Base-by-base conservation (phyloP, 2,113 vertebrate species). In the Nipponia nippon region DNA sequence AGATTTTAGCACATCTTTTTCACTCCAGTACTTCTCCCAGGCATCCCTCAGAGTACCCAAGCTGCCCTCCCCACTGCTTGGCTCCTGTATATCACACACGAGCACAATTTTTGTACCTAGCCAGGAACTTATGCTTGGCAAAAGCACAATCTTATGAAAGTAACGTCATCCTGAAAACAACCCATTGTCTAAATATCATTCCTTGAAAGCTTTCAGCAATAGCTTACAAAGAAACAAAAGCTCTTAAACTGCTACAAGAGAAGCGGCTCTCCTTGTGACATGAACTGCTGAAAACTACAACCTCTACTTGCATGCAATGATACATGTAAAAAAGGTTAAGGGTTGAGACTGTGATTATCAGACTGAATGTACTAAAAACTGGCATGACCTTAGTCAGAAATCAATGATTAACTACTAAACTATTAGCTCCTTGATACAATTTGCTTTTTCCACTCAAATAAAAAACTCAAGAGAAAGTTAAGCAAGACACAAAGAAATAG, bases 371-470 rank as follows among this genome's bases (percentile, higher is more conserved):
- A 42, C 21, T 47, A 36, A 94, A 85, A 77, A 5, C 11, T 26
- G 8, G 10, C 4, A 1, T 18, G 65, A 79, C 46, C 38, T 67
- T 13, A 63, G 18, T 19, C 79, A 82, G 84, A 65, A 73, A 67
- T 79, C 46, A 71, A 55, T 95, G 13, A 86, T 83, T 90, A 88
- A 94, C 73, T 72, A 32, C 44, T 70, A 7, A 94, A 23, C 26
- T 84, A 65, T 67, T 44, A 34, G 11, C 44, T 87, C 58, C 13
- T 90, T 90, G 13, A 23, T 29, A 46, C 22, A 47, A 21, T 72
- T 47, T 49, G 8, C 13, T 69, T 82, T 70, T 61, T 56, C 7
- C 29, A 23, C 34, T 53, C 25, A 3, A 75, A 75, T 78, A 53
- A 81, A 49, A 55, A 36, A 21, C 1, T 23, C 11, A 40, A 70